Evolutionary conservation across 2,113 vertebrate species (phyloP).

Genomic region (Ceuthmochares aereus): DNA sequence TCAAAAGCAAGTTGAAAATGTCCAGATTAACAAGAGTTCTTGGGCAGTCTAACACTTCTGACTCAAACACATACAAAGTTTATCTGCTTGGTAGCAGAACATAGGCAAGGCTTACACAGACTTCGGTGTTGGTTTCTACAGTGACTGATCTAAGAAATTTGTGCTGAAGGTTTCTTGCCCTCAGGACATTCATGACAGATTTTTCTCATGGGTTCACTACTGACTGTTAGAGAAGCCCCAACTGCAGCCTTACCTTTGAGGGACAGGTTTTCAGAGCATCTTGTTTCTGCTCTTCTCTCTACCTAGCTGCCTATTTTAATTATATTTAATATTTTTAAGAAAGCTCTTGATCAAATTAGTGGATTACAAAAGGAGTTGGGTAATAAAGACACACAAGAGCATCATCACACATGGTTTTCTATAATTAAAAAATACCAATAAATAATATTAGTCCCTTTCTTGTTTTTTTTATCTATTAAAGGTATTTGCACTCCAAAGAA

Average conservation of each 20-base stretch:
- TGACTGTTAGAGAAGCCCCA: background rate
- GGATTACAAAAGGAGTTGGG: background rate
- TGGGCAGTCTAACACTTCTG: background rate
- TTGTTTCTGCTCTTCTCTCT: background rate
- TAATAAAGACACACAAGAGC: background rate
- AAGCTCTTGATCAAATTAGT: background rate
- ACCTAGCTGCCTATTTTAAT: background rate
- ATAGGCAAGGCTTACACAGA: background rate
- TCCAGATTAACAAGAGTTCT: background rate
- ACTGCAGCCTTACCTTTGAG: background rate
- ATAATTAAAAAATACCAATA: background rate
- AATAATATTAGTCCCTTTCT: background rate
- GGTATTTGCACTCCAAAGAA: background rate
- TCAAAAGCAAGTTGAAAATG: background rate
- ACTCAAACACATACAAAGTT: background rate
- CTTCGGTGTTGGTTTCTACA: background rate
- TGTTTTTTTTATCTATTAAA: background rate
- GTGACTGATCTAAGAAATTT: background rate
- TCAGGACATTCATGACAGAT: accelerated
- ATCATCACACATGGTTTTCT: background rate
- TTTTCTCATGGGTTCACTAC: background rate
- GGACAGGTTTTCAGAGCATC: background rate
- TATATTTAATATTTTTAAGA: background rate
- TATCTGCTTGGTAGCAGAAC: background rate
- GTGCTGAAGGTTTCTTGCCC: background rate